Evolutionary conservation across 2,888 invertebrate species (phyloP).

Genomic region (Hylaea fasciaria): DNA sequence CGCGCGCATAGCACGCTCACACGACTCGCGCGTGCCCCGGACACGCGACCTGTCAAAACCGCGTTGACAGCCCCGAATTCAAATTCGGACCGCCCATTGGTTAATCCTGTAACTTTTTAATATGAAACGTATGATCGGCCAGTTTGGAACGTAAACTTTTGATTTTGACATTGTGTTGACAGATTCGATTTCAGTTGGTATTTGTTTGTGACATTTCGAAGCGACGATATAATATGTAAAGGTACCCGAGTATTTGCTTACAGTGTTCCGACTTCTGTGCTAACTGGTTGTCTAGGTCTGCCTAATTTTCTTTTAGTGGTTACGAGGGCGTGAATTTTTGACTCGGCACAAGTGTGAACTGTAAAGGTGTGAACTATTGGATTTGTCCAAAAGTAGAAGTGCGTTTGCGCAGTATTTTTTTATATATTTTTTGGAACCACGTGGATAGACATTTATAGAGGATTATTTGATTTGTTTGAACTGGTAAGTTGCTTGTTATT

Average conservation of each 20-base stretch:
- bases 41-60: slow-evolving; percentile 68
- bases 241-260: slow-evolving; percentile 54
- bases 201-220: slow-evolving; percentile 39
- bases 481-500: slow-evolving; percentile 32
- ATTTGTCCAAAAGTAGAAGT: slow-evolving; percentile 54
- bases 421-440: slow-evolving; percentile 39
- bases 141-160: slow-evolving; percentile 57
- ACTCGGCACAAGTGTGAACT: slow-evolving; percentile 76
- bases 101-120: slow-evolving; percentile 43
- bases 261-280: slow-evolving; percentile 75
- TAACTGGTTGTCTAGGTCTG: slow-evolving; percentile 75
- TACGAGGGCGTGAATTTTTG: slow-evolving; percentile 77
- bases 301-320: slow-evolving; percentile 71
- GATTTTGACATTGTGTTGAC: slow-evolving; percentile 24
- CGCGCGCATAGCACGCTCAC: slow-evolving; percentile 81
- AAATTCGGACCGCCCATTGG: slow-evolving; percentile 57
- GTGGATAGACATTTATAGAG: slow-evolving; percentile 37
- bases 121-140: slow-evolving; percentile 68
- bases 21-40: slow-evolving; percentile 68
- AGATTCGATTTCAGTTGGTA: slow-evolving; percentile 30
- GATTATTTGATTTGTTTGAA: slow-evolving; percentile 27
- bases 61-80: slow-evolving; percentile 67
- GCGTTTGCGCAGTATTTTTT: slow-evolving; percentile 44
- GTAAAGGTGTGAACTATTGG: slow-evolving; percentile 65
- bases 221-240: slow-evolving; percentile 10